phyloP scores from a whole-genome alignment of 2,797 vertebrate genomes.

The Serranus cabrilla region DNA sequence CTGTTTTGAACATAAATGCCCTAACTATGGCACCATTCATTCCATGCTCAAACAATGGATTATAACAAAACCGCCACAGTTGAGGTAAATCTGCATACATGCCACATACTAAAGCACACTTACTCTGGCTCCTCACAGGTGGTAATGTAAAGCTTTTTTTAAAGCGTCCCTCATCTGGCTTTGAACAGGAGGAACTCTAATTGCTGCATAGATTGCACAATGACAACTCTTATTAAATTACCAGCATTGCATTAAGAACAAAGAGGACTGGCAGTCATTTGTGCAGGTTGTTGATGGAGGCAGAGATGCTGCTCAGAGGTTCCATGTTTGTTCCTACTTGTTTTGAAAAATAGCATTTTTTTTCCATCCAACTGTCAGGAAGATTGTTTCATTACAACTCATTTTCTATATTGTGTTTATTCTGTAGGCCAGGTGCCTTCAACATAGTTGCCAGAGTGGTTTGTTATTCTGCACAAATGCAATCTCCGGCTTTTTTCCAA shows the following conservation, averaged over 20 bases:
- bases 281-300: constrained; percentile 12
- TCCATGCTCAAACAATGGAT: background rate
- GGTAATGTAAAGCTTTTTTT: background rate
- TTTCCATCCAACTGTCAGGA: background rate
- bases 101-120: background rate
- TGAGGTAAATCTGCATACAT: constrained; percentile 4
- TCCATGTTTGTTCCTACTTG: constrained; percentile 19
- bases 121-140: constrained; percentile 9
- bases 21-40: background rate
- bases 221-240: constrained; percentile 51
- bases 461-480: constrained; percentile 22
- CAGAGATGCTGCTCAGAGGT: background rate
- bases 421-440: constrained; percentile 19
- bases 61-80: background rate
- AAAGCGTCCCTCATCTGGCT: background rate
- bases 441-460: background rate
- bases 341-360: constrained; percentile 8
- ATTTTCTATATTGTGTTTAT: constrained; percentile 23
- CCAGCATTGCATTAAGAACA: constrained; percentile 58
- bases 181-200: constrained; percentile 50
- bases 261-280: constrained; percentile 26
- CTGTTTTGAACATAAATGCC: constrained; percentile 10
- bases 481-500: background rate
- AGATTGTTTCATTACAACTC: constrained; percentile 1
- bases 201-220: constrained; percentile 50